These are phyloP conservation scores for Eupithecia subfuscata DNA, from an alignment of 2,888 invertebrate species.

Conservation along the genomic window DNA sequence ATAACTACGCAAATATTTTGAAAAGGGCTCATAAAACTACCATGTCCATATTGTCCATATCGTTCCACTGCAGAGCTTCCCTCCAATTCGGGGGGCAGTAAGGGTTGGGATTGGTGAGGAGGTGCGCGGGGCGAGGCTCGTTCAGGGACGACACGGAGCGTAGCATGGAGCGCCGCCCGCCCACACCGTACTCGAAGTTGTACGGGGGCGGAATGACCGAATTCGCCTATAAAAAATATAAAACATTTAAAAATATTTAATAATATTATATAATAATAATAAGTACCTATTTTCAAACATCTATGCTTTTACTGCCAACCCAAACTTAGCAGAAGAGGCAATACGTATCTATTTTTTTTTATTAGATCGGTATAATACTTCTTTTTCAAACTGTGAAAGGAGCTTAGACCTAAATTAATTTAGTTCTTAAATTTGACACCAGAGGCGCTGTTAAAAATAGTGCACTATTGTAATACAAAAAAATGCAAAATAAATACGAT, in stretches of 20 bases:
- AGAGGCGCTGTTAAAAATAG: not conserved
- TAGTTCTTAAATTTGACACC: not conserved
- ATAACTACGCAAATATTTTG: not conserved
- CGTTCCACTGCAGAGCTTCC: conserved; percentile 53
- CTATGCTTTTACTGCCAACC: not conserved
- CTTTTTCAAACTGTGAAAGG: no score
- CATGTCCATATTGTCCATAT: conserved; percentile 21
- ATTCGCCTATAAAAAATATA: conserved; percentile 84
- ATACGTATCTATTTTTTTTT: not conserved
- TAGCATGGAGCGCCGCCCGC: conserved; percentile 77
- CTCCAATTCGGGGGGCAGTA: conserved; percentile 61
- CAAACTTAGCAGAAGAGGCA: not conserved
- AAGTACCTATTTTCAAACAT: not conserved
- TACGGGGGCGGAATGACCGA: conserved; percentile 93
- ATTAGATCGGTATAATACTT: not conserved
- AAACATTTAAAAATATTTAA: not conserved
- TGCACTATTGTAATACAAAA: not conserved
- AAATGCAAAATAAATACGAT: not conserved
- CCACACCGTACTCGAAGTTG: conserved; percentile 84
- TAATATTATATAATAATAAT: not conserved
- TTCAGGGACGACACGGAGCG: conserved; percentile 85
- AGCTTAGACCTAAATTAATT: no score
- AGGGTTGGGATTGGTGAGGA: conserved; percentile 33
- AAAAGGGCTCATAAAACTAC: conserved; percentile 6
- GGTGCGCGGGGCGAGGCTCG: conserved; percentile 51